A percentile compares a stretch with the other conserved stretches of the same genome.
Evolutionary conservation across 2,888 invertebrate genomes (phyloP).

Genomic region (Troides aeacus): DNA sequence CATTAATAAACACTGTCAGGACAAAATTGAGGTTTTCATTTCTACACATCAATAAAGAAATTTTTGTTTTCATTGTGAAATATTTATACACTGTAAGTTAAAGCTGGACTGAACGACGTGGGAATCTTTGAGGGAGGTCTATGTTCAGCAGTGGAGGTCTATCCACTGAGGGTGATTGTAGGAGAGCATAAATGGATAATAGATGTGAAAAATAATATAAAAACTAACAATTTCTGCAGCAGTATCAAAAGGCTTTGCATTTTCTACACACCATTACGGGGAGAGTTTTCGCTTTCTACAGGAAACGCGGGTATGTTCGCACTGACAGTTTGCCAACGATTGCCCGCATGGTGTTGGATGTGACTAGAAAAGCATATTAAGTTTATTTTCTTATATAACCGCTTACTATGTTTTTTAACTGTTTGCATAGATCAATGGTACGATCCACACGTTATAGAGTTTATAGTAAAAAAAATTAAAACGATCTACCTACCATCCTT

Average conservation of each 20-base stretch:
- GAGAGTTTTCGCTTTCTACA: slow-evolving; percentile 41
- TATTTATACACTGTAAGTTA: too few relatives aligned
- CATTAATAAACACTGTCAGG: too few relatives aligned
- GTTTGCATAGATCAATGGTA: neutral
- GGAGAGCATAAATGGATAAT: too few relatives aligned
- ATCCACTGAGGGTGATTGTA: too few relatives aligned
- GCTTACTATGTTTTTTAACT: neutral
- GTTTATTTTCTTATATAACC: slow-evolving; percentile 6
- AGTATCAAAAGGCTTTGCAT: slow-evolving; percentile 10
- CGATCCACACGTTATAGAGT: neutral
- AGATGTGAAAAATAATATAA: neutral
- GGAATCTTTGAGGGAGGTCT: too few relatives aligned
- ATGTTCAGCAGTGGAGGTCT: too few relatives aligned
- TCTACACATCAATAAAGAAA: too few relatives aligned
- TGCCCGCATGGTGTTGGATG: slow-evolving; percentile 13
- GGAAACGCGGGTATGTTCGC: slow-evolving; percentile 37
- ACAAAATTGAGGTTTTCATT: too few relatives aligned
- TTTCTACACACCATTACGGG: slow-evolving; percentile 20
- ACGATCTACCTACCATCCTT: neutral
- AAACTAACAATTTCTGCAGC: neutral
- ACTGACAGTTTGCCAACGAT: slow-evolving; percentile 36
- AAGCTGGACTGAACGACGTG: too few relatives aligned
- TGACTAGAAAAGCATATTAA: slow-evolving; percentile 19
- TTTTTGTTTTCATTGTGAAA: too few relatives aligned
- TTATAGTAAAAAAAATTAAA: neutral